These are phyloP conservation scores for Xiphophorus birchmanni DNA, from an alignment of 2,797 vertebrate species.

Conservation along the genomic window DNA sequence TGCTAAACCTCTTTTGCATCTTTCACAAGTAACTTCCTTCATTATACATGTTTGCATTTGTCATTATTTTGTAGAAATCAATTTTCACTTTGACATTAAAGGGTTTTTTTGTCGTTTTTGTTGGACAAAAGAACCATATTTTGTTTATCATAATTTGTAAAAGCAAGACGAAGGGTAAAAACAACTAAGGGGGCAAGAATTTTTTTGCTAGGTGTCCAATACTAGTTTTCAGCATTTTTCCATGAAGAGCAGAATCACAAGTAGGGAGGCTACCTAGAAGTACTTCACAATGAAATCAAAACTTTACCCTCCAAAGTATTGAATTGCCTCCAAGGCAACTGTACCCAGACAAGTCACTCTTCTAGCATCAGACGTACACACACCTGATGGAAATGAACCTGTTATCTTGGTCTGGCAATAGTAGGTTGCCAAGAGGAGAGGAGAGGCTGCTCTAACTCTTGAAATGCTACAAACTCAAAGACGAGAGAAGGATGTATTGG, in stretches of 20 bases:
- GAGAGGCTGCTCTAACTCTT: slow-evolving; percentile 27
- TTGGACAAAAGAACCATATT: neutral
- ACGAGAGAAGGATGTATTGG: neutral
- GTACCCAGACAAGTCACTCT: neutral
- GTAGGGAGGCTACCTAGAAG: neutral
- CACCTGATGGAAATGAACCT: neutral
- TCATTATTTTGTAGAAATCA: too few species aligned
- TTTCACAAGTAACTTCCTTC: neutral
- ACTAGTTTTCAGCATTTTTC: neutral
- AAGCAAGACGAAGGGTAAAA: neutral
- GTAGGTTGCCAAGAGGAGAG: slow-evolving; percentile 9
- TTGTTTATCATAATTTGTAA: neutral
- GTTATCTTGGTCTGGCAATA: neutral
- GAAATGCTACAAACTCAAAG: slow-evolving; percentile 5
- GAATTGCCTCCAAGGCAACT: neutral
- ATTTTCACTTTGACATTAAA: neutral
- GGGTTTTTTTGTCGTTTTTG: neutral
- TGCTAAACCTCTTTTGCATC: neutral
- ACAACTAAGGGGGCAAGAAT: neutral
- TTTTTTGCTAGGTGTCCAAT: neutral
- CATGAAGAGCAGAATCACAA: neutral
- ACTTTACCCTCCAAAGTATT: neutral
- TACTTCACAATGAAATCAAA: neutral
- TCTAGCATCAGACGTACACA: neutral
- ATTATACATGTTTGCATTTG: neutral